Conservation (phyloP, 1,140 invertebrate species). For the Trichonephila inaurata region DNA sequence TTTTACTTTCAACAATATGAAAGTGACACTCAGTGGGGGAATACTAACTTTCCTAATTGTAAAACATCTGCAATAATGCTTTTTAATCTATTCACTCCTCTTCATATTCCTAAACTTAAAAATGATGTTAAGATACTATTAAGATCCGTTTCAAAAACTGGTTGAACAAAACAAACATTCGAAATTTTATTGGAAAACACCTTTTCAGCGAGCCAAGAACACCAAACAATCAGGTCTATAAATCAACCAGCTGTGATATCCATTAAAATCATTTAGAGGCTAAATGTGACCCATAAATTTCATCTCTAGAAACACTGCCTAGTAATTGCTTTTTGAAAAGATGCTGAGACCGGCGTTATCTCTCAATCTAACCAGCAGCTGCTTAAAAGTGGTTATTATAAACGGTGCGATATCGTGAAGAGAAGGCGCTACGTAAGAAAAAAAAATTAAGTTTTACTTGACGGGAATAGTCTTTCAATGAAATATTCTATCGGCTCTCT, state of each 20-base stretch:
- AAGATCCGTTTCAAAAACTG: too few relatives aligned
- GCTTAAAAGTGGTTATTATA: conserved; percentile 10
- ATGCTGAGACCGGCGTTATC: background rate
- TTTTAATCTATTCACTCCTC: too few relatives aligned
- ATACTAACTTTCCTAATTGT: too few relatives aligned
- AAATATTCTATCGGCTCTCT: background rate
- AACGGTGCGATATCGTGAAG: conserved; percentile 1
- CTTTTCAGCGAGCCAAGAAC: background rate
- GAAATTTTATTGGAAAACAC: too few relatives aligned
- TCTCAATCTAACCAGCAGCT: conserved; percentile 24
- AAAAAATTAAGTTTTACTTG: background rate
- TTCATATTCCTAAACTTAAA: too few relatives aligned
- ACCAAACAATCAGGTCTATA: background rate
- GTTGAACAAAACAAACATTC: too few relatives aligned
- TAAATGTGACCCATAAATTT: conserved; percentile 27
- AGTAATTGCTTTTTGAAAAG: conserved; percentile 34
- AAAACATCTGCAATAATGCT: too few relatives aligned
- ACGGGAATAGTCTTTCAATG: background rate
- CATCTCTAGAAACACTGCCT: background rate
- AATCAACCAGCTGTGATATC: background rate
- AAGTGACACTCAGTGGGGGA: too few relatives aligned
- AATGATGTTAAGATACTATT: too few relatives aligned
- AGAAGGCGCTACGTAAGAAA: background rate
- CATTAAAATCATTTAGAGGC: conserved; percentile 25
- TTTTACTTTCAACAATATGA: too few relatives aligned